A percentile compares a stretch with the other conserved stretches of the same genome.
Conservation (phyloP, 2,113 vertebrate species). For the Hypanus sabinus region DNA sequence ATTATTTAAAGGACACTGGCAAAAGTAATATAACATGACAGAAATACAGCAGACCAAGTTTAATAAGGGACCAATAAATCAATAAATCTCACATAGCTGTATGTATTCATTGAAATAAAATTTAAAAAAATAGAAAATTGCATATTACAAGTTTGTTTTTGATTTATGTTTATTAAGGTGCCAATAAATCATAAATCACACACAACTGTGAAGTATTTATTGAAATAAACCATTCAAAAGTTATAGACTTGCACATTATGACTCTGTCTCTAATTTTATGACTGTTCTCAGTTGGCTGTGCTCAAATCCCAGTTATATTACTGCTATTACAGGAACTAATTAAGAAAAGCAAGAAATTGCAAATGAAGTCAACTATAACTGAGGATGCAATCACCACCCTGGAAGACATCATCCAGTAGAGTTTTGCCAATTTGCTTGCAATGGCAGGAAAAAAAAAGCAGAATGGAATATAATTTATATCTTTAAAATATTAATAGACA, state of each 20-base stretch:
- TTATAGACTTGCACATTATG: neutral
- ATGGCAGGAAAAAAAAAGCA: neutral
- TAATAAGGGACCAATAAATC: neutral
- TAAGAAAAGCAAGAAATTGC: neutral
- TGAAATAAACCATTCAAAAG: neutral
- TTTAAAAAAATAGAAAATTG: too few species aligned
- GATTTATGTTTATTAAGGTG: too few species aligned
- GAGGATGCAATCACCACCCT: neutral
- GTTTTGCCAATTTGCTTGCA: neutral
- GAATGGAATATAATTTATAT: neutral
- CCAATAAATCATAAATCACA: neutral
- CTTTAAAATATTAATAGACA: neutral
- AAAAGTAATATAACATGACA: neutral
- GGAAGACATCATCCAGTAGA: neutral
- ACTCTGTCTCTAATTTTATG: neutral
- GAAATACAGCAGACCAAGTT: neutral
- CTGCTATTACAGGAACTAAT: neutral
- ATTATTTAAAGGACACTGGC: neutral
- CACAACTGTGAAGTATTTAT: neutral
- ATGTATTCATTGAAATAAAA: too few species aligned
- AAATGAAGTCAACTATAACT: neutral
- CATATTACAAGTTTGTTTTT: too few species aligned
- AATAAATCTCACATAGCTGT: too few species aligned
- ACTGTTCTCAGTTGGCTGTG: neutral
- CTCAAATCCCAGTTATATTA: neutral